Percentiles rank a stretch among this genome's conserved stretches.
Conservation (phyloP, 2,888 invertebrate genomes). For the Cyclophora punctaria region DNA sequence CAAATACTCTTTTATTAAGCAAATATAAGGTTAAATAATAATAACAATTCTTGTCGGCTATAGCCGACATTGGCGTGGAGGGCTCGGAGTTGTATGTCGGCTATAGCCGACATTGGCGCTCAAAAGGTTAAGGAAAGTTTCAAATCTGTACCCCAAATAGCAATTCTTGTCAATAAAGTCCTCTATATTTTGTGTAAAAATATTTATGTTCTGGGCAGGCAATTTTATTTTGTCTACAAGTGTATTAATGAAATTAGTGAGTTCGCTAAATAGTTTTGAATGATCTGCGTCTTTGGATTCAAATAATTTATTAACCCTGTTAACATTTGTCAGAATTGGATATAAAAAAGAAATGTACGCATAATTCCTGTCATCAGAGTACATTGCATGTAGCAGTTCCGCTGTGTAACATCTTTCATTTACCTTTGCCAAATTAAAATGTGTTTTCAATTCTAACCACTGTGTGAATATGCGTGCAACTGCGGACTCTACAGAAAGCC, state of each 20-base stretch:
- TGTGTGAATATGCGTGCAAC: slow-evolving; percentile 15
- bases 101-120: no score
- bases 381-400: slow-evolving; percentile 14
- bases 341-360: slow-evolving; percentile 13
- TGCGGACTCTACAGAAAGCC: slow-evolving; percentile 26
- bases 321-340: slow-evolving; percentile 12
- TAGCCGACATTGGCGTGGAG: no score
- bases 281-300: slow-evolving; percentile 12
- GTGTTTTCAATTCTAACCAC: slow-evolving; percentile 12
- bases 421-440: slow-evolving; percentile 11
- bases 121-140: no score
- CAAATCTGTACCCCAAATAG: slow-evolving; percentile 7
- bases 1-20: no score
- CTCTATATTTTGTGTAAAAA: slow-evolving; percentile 9
- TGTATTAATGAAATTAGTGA: slow-evolving; percentile 8
- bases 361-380: slow-evolving; percentile 14
- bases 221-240: slow-evolving; percentile 10
- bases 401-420: slow-evolving; percentile 15
- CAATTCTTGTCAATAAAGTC: slow-evolving; percentile 7
- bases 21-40: no score
- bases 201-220: slow-evolving; percentile 9
- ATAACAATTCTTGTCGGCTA: no score
- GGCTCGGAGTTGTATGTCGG: no score
- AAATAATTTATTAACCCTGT: slow-evolving; percentile 10
- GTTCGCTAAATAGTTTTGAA: slow-evolving; percentile 7